phyloP scores from a whole-genome alignment of 2,888 invertebrate species.

The Arenicola marina region DNA sequence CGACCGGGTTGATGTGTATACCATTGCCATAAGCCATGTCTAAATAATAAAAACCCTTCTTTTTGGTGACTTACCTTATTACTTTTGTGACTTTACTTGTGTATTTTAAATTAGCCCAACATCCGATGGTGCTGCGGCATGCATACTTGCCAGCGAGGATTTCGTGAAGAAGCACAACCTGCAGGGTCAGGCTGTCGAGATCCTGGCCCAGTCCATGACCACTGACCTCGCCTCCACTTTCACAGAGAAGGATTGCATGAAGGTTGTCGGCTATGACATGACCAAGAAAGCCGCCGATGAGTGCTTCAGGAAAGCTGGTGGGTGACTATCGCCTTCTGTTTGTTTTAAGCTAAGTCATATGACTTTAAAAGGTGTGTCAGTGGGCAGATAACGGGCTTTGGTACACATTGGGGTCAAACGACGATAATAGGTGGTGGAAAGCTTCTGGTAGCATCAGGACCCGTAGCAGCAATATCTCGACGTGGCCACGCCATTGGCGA shows the following conservation, averaged over 20 bases:
- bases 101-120: conserved; percentile 85
- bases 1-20: too few species aligned
- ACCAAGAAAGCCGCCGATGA: conserved; percentile 72
- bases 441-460: too few species aligned
- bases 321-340: conserved; percentile 3
- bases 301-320: conserved; percentile 64
- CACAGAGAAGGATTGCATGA: conserved; percentile 75
- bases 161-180: conserved; percentile 79
- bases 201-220: conserved; percentile 94
- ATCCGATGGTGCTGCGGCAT: conserved; percentile 96
- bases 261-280: conserved; percentile 90
- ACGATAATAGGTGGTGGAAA: too few species aligned
- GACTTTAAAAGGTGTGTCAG: too few species aligned
- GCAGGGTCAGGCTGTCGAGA: conserved; percentile 88
- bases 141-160: conserved; percentile 85
- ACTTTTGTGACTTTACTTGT: background rate
- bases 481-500: too few species aligned
- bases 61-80: background rate
- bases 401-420: too few species aligned
- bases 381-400: too few species aligned
- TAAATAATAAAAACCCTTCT: background rate
- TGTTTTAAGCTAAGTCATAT: too few species aligned
- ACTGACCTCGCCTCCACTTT: conserved; percentile 89
- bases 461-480: too few species aligned
- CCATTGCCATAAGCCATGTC: too few species aligned